Evolutionary conservation across 2,797 vertebrate species (phyloP), one percentile per base, ranked within the genome.

Genomic region (Chloroceryle amazona): DNA sequence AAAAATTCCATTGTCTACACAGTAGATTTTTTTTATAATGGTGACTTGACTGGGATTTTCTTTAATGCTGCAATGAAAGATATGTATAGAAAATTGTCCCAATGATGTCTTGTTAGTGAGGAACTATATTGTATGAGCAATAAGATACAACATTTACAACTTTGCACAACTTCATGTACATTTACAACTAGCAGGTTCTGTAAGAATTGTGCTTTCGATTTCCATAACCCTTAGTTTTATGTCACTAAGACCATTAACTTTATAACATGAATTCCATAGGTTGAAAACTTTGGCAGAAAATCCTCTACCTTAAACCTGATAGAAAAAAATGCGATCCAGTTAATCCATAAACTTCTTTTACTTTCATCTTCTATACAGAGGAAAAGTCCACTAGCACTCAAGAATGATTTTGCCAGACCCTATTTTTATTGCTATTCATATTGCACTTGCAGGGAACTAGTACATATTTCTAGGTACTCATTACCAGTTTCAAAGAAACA

Each of bases 211-310:
- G 20, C n/a, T 90, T 93, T 95, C 91, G 66, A 80, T 94, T 95
- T 92, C 52, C 44, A 52, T 85, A 86, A 58, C 17, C 4, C 28
- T 51, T 70, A 55, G 52, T 29, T 94, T 94, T 94, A 91, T 52
- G 35, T 74, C 85, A 85, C 54, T 71, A 62, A 67, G 44, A 76
- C 65, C 74, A 85, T 89, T 93, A 85, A 87, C 51, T 93, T 95
- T 86, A 68, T 66, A 85, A 83, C 51, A 86, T 85, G 71, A 94
- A 96, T 90, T 95, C 78, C 89, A 75, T 86, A 68, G 68, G 74
- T 61, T 91, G 60, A 89, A 93, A 95, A 91, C 4, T 5, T 67
- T 93, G 94, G 82, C 90, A 94, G 76, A 96, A 95, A 96, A 84
- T 39, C 52, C 25, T 39, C 16, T 86, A 46, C 66, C 13, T 72